These are phyloP conservation scores for Pseudomyrmex gracilis DNA, from an alignment of 1,140 invertebrate genomes.

Conservation along the genomic window DNA sequence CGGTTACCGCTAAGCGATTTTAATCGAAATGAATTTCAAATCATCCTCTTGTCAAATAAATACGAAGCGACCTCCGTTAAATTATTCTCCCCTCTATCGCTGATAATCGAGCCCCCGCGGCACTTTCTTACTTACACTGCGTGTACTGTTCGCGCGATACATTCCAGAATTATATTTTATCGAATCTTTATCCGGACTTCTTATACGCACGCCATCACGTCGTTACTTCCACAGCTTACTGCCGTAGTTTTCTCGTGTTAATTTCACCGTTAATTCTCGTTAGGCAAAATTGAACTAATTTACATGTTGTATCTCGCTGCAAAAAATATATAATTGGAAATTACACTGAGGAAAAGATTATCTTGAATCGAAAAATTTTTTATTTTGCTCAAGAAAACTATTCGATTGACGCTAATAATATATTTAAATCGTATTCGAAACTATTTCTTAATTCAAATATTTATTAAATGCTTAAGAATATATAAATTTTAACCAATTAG, in stretches of 20 bases:
- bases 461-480: too few species aligned
- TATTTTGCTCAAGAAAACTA: too few species aligned
- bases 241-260: neutral
- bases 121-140: neutral
- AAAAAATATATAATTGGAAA: too few species aligned
- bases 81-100: constrained; percentile 22
- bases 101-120: neutral
- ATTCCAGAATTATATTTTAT: neutral
- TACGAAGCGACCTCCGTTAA: neutral
- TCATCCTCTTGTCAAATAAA: constrained; percentile 18
- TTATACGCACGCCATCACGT: neutral
- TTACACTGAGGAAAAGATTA: too few species aligned
- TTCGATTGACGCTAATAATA: too few species aligned
- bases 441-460: too few species aligned
- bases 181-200: neutral
- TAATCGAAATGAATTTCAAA: constrained; percentile 29
- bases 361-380: too few species aligned
- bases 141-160: neutral
- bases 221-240: neutral
- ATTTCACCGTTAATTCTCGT: neutral
- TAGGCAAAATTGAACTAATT: too few species aligned
- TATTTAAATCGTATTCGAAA: too few species aligned
- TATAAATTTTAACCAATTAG: too few species aligned
- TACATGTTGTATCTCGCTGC: too few species aligned
- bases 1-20: constrained; percentile 13